phyloP scores from a whole-genome alignment of 2,113 vertebrate species.

The Australoheros scitulus region DNA sequence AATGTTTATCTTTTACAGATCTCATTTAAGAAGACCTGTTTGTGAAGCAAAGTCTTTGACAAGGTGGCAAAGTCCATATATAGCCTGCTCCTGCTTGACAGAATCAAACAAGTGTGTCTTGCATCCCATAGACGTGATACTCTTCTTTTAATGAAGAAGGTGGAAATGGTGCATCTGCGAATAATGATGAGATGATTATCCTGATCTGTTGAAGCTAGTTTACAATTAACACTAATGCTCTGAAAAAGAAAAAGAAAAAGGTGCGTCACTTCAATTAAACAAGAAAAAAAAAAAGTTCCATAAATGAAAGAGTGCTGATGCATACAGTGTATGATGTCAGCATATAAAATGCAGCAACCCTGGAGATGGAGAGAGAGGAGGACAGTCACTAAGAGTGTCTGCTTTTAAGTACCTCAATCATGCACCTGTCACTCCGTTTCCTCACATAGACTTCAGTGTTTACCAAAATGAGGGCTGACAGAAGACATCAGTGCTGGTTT shows the following conservation, averaged over 20 bases:
- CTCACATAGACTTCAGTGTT: conserved; percentile 88
- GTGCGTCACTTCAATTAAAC: conserved; percentile 45
- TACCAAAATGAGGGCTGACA: conserved; percentile 89
- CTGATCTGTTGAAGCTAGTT: conserved; percentile 33
- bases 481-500: conserved; percentile 74
- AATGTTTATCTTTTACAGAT: conserved; percentile 77
- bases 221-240: conserved; percentile 46
- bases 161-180: conserved; percentile 16
- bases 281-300: conserved; percentile 20
- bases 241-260: background rate
- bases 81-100: conserved; percentile 32
- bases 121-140: conserved; percentile 18
- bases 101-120: conserved; percentile 43
- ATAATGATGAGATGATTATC: conserved; percentile 49
- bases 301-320: conserved; percentile 55
- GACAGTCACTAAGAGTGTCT: conserved; percentile 87
- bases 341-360: conserved; percentile 48
- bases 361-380: conserved; percentile 73
- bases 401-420: conserved; percentile 89
- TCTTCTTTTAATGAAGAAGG: conserved; percentile 37
- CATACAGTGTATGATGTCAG: conserved; percentile 52
- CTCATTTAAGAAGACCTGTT: conserved; percentile 65
- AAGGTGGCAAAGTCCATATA: conserved; percentile 61
- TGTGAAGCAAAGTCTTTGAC: conserved; percentile 63
- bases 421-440: conserved; percentile 90